Evolutionary conservation across 2,113 vertebrate species (phyloP), one percentile per base, ranked within the genome.

Genomic region (Nothoprocta perdicaria): DNA sequence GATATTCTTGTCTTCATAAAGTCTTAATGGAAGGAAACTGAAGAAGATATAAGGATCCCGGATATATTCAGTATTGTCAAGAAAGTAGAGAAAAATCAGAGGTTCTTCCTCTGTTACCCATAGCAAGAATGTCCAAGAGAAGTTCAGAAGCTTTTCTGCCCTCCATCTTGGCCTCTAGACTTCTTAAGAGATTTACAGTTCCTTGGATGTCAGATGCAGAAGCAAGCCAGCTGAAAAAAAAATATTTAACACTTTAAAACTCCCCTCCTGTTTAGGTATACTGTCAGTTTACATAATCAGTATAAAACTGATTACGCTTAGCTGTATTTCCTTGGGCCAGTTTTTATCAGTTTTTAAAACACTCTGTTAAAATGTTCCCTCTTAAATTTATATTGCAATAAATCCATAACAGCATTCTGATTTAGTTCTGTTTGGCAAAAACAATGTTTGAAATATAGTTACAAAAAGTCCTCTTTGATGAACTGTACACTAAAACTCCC

Each of bases 211-310:
- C 46, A 93, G 33, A 68, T 29, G 43, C 10, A 58, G 27, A 78
- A 84, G 17, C 15, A 81, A 92, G 45, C 6, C 7, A 60, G 7
- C 9, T 43, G 40, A 77, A 86, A 40, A 86, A 40, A 1, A 77
- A 18, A 13, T 23, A 4, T 79, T 89, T 81, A 72, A 50, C 23
- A 3, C 8, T 63, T 86, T 52, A 52, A 52, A 14, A 53, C 26
- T 72, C 2, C 17, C 3, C 24, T 87, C 0, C 0, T 43, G 14
- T 45, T 13, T 53, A 50, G 22, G 10, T 23, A 74, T 75, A 1
- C 1, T 41, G 9, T 9, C 60, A 19, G 27, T 0, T 88, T 72
- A 71, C 31, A 50, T 9, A 53, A 4, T 16, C 12, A 33, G 26
- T 31, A 29, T 5, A 40, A 24, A 22, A 55, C 15, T 17, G 9